phyloP scores from a whole-genome alignment of 2,888 invertebrate species.

The Halictus ligatus region DNA sequence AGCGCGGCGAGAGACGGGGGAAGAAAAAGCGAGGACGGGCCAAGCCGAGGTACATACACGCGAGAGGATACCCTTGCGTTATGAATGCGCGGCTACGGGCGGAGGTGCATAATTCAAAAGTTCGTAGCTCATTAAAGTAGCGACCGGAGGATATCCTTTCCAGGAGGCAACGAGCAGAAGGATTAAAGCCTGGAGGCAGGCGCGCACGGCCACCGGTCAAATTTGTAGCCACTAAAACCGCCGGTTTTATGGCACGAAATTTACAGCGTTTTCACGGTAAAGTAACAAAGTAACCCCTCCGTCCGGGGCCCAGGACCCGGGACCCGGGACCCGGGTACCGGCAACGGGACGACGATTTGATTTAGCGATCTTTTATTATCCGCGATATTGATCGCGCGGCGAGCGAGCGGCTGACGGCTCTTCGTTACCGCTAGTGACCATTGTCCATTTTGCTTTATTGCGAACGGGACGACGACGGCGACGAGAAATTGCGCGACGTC shows the following conservation, averaged over 20 bases:
- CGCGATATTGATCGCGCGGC: conserved; percentile 71
- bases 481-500: neutral
- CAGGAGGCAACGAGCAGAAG: conserved; percentile 64
- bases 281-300: conserved; percentile 78
- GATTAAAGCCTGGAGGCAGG: conserved; percentile 72
- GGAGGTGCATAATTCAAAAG: conserved; percentile 80
- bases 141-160: conserved; percentile 69
- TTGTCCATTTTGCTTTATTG: conserved; percentile 30
- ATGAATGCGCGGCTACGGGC: conserved; percentile 64
- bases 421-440: conserved; percentile 47
- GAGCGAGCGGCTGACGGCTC: conserved; percentile 29
- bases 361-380: conserved; percentile 77
- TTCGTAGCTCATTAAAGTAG: conserved; percentile 81
- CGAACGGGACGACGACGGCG: neutral
- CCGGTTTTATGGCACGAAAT: conserved; percentile 80
- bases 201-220: conserved; percentile 74
- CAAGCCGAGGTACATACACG: conserved; percentile 9
- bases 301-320: conserved; percentile 5
- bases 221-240: conserved; percentile 83
- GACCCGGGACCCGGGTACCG: neutral
- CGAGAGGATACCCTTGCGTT: conserved; percentile 45
- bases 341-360: conserved; percentile 67
- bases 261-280: conserved; percentile 81
- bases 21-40: conserved; percentile 24
- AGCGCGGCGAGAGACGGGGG: neutral